Base-by-base conservation (phyloP, 2,888 invertebrate genomes). In the Apamea crenata region DNA sequence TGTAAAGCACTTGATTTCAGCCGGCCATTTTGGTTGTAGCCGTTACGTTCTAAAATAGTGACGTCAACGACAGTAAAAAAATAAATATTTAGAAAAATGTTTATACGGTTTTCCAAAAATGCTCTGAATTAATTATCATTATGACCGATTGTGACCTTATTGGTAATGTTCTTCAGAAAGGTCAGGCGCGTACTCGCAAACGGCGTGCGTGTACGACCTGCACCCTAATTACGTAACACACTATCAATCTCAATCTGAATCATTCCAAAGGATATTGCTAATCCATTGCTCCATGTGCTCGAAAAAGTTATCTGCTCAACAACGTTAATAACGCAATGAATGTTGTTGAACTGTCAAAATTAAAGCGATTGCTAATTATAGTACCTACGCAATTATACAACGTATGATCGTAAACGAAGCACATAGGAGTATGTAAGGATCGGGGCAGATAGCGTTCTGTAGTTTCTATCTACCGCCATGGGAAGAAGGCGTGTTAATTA, bases 21-120 rank as follows among this genome's bases (percentile, higher is more conserved):
- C 2, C 63, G 7, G 59, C 53, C 61, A 85, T 83, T 84, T 83
- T 61, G n/a, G 61, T 56, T 69, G 70, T n/a, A 16, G 63, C 10
- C 36, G 32, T 53, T 56, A 21, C 0, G 8, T 61, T 2, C 50
- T 21, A 73, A 78, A 59, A 40, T n/a, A n/a, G 3, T 36, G 6
- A 69, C 16, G 1, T 16, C 10, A 69, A 29, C 16, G 8, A n/a
- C 6, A 16, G 16, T 12, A 12, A 32, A 25, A 21, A 25, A 12
- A n/a, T n/a, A 21, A 7, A n/a, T 29, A 44, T 21, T 59, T 1
- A 29, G 70, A 36, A n/a, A 5, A 61, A 8, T 12, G 3, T 6
- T 21, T 36, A 10, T n/a, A 59, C 5, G n/a, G 5, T n/a, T 14
- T 14, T n/a, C 59, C 5, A 16, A 61, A 61, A 61, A 14, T 16